Conservation (phyloP, 2,113 vertebrate genomes). For the Amphilophus citrinellus region DNA sequence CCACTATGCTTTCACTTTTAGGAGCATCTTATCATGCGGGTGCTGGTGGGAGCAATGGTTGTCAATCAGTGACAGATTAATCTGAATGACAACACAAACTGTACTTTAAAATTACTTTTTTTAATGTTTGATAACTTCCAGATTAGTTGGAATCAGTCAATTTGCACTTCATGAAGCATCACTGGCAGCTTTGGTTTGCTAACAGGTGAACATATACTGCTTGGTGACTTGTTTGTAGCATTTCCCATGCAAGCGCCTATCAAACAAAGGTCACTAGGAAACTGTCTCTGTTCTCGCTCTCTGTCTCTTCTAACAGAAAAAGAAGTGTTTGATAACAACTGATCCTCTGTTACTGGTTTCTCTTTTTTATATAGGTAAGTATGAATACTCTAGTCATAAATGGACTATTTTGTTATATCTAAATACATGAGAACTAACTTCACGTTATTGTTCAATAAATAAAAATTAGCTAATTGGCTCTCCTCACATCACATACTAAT, state of each 20-base stretch:
- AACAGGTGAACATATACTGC: background rate
- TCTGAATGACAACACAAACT: too few relatives aligned
- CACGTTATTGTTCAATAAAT: background rate
- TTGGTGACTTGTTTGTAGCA: background rate
- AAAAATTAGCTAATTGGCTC: background rate
- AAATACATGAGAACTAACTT: background rate
- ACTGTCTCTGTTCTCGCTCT: too few relatives aligned
- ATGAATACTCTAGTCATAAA: background rate
- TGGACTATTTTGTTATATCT: fast-evolving
- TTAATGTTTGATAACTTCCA: too few relatives aligned
- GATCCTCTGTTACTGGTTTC: background rate
- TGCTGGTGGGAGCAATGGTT: background rate
- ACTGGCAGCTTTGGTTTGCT: background rate
- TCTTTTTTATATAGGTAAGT: background rate
- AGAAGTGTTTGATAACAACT: background rate
- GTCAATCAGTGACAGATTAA: too few relatives aligned
- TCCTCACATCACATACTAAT: background rate
- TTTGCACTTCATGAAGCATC: background rate
- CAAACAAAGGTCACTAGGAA: background rate
- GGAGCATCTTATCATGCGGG: background rate
- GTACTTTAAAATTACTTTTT: too few relatives aligned
- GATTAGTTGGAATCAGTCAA: too few relatives aligned
- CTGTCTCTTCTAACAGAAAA: background rate
- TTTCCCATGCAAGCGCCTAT: too few relatives aligned
- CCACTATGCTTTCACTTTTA: background rate